A percentile compares a stretch with the other conserved stretches of the same genome.
These are phyloP conservation scores for Hirtodrosophila alboralis DNA, from an alignment of 2,888 invertebrate species.

Conservation along the genomic window DNA sequence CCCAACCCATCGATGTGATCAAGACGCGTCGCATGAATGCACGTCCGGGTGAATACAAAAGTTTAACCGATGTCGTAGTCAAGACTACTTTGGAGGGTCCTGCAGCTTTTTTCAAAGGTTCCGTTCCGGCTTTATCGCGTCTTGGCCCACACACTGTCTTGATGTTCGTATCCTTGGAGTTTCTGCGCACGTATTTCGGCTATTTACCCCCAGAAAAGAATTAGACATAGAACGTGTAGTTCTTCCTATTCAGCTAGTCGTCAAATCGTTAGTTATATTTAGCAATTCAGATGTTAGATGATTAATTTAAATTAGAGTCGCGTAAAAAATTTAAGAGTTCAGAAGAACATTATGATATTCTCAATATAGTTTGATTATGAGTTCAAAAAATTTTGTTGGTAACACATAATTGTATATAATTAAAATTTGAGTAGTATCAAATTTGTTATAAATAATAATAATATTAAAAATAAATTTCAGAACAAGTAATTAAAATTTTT, in stretches of 20 bases:
- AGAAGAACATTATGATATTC: no score
- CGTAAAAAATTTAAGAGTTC: no score
- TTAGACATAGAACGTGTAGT: background rate
- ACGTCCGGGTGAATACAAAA: constrained; percentile 93
- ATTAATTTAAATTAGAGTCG: no score
- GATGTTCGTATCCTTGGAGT: constrained; percentile 97
- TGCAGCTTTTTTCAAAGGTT: constrained; percentile 96
- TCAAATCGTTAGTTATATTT: background rate
- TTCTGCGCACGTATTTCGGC: constrained; percentile 92
- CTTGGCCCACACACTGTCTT: constrained; percentile 98
- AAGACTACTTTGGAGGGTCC: constrained; percentile 95
- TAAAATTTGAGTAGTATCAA: no score
- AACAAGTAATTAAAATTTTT: no score
- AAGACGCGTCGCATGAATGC: constrained; percentile 99
- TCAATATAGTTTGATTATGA: no score
- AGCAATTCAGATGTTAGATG: background rate
- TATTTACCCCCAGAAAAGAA: constrained; percentile 56
- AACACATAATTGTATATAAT: no score
- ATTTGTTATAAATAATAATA: no score
- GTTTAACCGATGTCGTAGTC: constrained; percentile 88
- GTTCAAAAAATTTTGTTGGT: no score
- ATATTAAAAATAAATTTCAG: no score
- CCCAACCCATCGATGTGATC: constrained; percentile 98
- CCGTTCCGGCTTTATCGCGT: constrained; percentile 96
- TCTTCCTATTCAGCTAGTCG: no score